phyloP scores from a whole-genome alignment of 2,113 vertebrate species.

The Vireo altiloquus region DNA sequence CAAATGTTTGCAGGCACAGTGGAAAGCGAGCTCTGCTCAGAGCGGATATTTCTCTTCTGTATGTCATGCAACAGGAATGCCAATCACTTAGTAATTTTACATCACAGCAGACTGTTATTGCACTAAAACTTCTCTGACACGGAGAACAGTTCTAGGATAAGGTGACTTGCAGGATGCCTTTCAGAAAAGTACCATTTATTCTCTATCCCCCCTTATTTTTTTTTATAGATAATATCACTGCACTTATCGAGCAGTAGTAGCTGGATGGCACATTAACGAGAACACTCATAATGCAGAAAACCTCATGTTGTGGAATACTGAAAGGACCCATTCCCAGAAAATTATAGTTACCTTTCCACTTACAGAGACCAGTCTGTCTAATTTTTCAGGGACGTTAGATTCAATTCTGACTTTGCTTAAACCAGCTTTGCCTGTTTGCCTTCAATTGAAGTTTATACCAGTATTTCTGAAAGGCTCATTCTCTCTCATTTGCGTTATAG shows the following conservation, averaged over 20 bases:
- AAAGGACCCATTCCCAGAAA: constrained; percentile 5
- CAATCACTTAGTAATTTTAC: constrained; percentile 41
- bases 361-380: neutral
- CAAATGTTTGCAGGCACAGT: constrained; percentile 3
- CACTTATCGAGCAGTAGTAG: neutral
- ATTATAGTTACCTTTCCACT: neutral
- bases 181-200: neutral
- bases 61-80: constrained; percentile 35
- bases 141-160: neutral
- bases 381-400: constrained; percentile 16
- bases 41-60: constrained; percentile 22
- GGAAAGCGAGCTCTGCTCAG: constrained; percentile 24
- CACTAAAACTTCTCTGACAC: constrained; percentile 1
- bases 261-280: neutral
- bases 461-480: neutral
- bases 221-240: neutral
- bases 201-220: neutral
- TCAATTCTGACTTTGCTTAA: neutral
- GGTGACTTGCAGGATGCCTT: neutral
- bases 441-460: neutral
- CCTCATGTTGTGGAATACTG: neutral
- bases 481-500: neutral
- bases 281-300: neutral
- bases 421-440: neutral
- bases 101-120: constrained; percentile 8